phyloP scores from a whole-genome alignment of 1,140 invertebrate species.

The Trichonephila clavata region DNA sequence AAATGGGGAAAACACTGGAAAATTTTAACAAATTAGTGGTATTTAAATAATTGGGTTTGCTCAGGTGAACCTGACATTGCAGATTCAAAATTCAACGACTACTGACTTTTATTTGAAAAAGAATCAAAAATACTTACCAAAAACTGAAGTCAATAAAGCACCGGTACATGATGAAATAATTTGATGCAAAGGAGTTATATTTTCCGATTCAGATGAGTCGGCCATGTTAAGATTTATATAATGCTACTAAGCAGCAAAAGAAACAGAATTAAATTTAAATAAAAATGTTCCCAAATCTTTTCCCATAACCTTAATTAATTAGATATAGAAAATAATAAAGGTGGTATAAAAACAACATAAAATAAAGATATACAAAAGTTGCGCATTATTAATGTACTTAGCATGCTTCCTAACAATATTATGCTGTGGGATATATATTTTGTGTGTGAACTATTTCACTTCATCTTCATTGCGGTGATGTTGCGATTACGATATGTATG shows the following conservation, averaged over 20 bases:
- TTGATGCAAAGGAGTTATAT: constrained; percentile 91
- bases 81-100: no score
- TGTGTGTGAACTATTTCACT: background rate
- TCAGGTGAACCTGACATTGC: no score
- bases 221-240: constrained; percentile 43
- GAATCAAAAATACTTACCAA: constrained; percentile 84
- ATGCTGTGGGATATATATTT: background rate
- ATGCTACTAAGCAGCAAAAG: background rate
- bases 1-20: no score
- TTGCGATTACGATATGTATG: no score
- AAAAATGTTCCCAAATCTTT: background rate
- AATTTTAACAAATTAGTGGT: no score
- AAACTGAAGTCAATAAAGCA: constrained; percentile 92
- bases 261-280: background rate
- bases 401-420: background rate
- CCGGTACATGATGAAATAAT: constrained; percentile 94
- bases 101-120: no score
- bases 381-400: background rate
- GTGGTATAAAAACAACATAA: constrained; percentile 57
- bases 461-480: background rate
- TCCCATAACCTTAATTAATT: constrained; percentile 47
- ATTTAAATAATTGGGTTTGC: no score
- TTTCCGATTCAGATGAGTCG: background rate
- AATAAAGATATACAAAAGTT: constrained; percentile 16
- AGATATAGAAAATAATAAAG: constrained; percentile 22